Evolutionary conservation across 2,888 invertebrate genomes (phyloP).

Genomic region (Netelia fuscicornis): DNA sequence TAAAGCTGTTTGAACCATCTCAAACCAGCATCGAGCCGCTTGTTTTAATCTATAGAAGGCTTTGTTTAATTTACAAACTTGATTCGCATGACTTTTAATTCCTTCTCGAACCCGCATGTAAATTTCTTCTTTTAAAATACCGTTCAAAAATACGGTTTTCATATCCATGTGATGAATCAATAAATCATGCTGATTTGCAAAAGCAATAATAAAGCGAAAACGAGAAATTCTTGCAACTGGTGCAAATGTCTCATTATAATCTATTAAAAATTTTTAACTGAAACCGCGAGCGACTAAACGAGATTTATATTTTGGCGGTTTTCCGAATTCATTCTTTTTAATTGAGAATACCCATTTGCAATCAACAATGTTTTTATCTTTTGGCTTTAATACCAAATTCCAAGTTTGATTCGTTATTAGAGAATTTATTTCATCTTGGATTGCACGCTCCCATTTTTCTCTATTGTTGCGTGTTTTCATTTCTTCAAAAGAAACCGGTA

Average conservation of each 20-base stretch:
- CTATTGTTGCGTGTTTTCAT: too few relatives aligned
- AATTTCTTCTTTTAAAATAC: too few relatives aligned
- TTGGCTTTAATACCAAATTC: constrained; percentile 37
- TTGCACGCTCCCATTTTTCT: too few relatives aligned
- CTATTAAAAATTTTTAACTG: constrained; percentile 38
- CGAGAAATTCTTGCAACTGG: too few relatives aligned
- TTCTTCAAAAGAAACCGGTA: too few relatives aligned
- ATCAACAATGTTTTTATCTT: constrained; percentile 51
- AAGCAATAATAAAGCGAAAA: too few relatives aligned
- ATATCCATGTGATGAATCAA: too few relatives aligned
- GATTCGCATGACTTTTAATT: background rate
- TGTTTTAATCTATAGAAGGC: constrained; percentile 48
- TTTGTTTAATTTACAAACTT: constrained; percentile 35
- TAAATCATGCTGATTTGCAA: too few relatives aligned
- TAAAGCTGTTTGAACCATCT: background rate
- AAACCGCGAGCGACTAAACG: constrained; percentile 50
- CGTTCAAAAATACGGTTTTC: too few relatives aligned
- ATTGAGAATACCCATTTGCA: constrained; percentile 59
- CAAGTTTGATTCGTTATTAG: constrained; percentile 49
- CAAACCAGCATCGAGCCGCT: too few relatives aligned
- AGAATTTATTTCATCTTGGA: too few relatives aligned
- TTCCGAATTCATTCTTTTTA: constrained; percentile 52
- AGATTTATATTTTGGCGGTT: constrained; percentile 36
- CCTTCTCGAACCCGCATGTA: too few relatives aligned
- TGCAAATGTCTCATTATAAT: constrained; percentile 27